These are phyloP conservation scores for Matsumyia berberina DNA, from an alignment of 2,888 invertebrate species.

Conservation along the genomic window DNA sequence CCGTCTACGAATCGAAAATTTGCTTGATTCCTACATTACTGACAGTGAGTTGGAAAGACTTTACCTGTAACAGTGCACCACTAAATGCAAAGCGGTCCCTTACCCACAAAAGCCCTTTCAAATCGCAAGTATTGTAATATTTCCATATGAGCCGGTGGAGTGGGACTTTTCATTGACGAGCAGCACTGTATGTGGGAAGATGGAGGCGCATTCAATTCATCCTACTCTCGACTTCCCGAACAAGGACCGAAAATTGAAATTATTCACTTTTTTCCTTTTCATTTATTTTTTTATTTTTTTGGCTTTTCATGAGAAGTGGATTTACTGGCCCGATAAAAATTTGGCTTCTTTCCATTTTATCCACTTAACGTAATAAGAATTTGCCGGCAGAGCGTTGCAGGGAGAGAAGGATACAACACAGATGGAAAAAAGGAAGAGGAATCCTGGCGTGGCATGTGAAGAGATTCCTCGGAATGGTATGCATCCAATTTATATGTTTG, in stretches of 20 bases:
- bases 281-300: slow-evolving; percentile 48
- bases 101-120: slow-evolving; percentile 23
- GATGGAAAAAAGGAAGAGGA: neutral
- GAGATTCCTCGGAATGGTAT: slow-evolving; percentile 42
- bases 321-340: slow-evolving; percentile 79
- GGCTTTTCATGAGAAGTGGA: slow-evolving; percentile 75
- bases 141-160: slow-evolving; percentile 52
- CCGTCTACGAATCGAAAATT: no score
- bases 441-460: slow-evolving; percentile 26
- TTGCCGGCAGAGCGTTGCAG: slow-evolving; percentile 68
- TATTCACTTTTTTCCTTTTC: slow-evolving; percentile 62
- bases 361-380: slow-evolving; percentile 81
- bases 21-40: slow-evolving; percentile 63
- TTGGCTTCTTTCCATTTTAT: slow-evolving; percentile 81
- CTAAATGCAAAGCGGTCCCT: slow-evolving; percentile 5
- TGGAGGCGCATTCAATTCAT: slow-evolving; percentile 56
- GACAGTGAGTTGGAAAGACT: slow-evolving; percentile 36
- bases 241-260: slow-evolving; percentile 62
- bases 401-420: slow-evolving; percentile 11
- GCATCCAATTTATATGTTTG: slow-evolving; percentile 73
- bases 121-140: slow-evolving; percentile 63
- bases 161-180: slow-evolving; percentile 25
- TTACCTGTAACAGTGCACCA: slow-evolving; percentile 19
- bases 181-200: neutral
- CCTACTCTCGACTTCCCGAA: slow-evolving; percentile 8